phyloP scores from a whole-genome alignment of 23 tunicate genomes.

The Halocynthia aurantium region DNA sequence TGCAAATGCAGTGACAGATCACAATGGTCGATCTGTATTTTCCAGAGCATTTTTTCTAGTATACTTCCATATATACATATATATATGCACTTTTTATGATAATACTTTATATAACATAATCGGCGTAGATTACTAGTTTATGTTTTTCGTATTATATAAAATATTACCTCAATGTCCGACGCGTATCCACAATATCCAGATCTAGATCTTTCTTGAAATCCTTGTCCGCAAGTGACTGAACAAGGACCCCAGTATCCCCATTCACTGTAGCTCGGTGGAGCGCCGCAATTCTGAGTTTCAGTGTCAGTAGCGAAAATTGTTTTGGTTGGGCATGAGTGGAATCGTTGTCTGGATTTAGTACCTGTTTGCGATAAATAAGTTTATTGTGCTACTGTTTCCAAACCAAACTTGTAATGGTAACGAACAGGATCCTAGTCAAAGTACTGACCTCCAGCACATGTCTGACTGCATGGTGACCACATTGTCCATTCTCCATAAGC shows the following conservation, averaged over 20 bases:
- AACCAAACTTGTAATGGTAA: too few species aligned
- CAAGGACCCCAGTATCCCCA: conserved; percentile 84
- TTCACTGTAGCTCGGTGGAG: conserved; percentile 33
- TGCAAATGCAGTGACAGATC: too few species aligned
- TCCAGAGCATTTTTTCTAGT: too few species aligned
- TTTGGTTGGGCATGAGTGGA: conserved; percentile 49
- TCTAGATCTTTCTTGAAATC: conserved; percentile 45
- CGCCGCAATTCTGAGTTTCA: conserved; percentile 59
- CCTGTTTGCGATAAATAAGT: conserved; percentile 15
- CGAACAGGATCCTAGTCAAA: too few species aligned
- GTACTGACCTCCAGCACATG: conserved; percentile 28
- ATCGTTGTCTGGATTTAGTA: conserved; percentile 22
- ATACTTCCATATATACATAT: too few species aligned
- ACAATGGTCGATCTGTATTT: too few species aligned
- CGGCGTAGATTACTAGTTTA: too few species aligned
- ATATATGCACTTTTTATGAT: too few species aligned
- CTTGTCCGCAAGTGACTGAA: conserved; percentile 70
- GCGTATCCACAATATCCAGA: conserved; percentile 59
- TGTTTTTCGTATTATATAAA: too few species aligned
- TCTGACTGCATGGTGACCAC: conserved; percentile 37
- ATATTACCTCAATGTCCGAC: conserved; percentile 29
- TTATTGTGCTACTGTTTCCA: too few species aligned
- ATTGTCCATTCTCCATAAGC: conserved; percentile 26
- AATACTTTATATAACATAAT: too few species aligned
- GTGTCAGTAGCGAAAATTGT: conserved; percentile 16